Percentiles rank a stretch among this genome's conserved stretches.
Conservation (phyloP, 2,888 invertebrate species). For the Zootermopsis nevadensis region DNA sequence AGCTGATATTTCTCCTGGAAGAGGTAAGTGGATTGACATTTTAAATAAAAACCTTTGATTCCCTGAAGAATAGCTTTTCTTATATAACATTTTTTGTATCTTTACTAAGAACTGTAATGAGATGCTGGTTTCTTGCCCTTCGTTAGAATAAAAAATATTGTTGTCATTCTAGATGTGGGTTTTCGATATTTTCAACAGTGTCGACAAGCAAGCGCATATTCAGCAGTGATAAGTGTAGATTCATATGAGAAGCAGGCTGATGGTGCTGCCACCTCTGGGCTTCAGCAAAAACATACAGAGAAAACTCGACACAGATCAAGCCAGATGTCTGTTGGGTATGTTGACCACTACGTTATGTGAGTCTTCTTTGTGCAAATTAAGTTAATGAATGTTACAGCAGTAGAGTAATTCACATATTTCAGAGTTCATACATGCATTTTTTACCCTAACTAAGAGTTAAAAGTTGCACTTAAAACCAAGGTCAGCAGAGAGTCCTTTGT, state of each 20-base stretch:
- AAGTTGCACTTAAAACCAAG: too few relatives aligned
- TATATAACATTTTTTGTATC: not conserved
- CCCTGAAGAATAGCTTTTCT: not conserved
- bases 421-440: too few relatives aligned
- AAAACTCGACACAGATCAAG: not conserved
- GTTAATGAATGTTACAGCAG: too few relatives aligned
- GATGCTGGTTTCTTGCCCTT: too few relatives aligned
- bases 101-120: too few relatives aligned
- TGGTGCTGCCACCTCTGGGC: not conserved
- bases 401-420: too few relatives aligned
- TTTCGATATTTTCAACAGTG: not conserved
- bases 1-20: conserved; percentile 12
- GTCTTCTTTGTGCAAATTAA: too few relatives aligned
- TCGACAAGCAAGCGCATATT: not conserved
- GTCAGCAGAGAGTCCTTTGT: too few relatives aligned
- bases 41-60: not conserved
- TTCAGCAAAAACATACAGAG: not conserved
- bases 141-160: too few relatives aligned
- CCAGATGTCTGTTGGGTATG: not conserved
- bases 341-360: not conserved
- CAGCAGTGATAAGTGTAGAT: conserved; percentile 52
- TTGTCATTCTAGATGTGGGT: too few relatives aligned
- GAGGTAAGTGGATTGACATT: conserved; percentile 22
- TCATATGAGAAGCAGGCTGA: not conserved
- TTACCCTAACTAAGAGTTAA: too few relatives aligned